Conservation (phyloP, 2,113 vertebrate species). For the Chloropsis hardwickii region DNA sequence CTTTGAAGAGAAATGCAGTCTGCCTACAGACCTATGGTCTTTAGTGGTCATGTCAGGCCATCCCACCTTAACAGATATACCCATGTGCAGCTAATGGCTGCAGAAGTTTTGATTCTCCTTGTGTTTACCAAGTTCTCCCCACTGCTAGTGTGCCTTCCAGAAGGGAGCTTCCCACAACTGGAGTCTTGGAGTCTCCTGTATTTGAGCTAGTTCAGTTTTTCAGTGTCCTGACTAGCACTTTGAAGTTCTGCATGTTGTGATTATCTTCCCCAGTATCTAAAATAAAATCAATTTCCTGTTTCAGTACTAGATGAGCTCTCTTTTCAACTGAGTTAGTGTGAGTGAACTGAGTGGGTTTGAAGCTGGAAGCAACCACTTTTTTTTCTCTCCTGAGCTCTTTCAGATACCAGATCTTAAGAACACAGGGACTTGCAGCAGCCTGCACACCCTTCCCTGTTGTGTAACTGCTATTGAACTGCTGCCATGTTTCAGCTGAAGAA, state of each 20-base stretch:
- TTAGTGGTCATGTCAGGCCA: not conserved
- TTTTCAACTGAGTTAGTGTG: not conserved
- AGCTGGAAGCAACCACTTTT: not conserved
- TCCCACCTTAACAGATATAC: fast-evolving
- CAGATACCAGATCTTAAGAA: not conserved
- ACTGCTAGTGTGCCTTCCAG: too few species aligned
- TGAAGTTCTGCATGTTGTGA: not conserved
- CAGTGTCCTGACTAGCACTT: not conserved
- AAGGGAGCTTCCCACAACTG: not conserved
- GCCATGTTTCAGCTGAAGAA: not conserved
- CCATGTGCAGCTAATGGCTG: fast-evolving
- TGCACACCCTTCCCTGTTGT: not conserved
- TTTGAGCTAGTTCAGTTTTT: not conserved
- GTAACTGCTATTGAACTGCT: not conserved
- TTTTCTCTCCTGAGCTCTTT: not conserved
- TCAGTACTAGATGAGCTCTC: not conserved
- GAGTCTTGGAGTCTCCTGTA: not conserved
- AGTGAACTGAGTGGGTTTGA: not conserved
- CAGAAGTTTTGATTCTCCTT: not conserved
- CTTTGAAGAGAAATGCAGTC: fast-evolving
- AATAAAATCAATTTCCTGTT: not conserved
- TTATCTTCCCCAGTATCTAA: not conserved
- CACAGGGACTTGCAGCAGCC: not conserved
- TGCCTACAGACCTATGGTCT: not conserved
- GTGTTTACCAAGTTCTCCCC: fast-evolving